Evolutionary conservation across 2,113 vertebrate species (phyloP), one percentile per base, ranked within the genome.

Genomic region (Chrysochloris asiatica): DNA sequence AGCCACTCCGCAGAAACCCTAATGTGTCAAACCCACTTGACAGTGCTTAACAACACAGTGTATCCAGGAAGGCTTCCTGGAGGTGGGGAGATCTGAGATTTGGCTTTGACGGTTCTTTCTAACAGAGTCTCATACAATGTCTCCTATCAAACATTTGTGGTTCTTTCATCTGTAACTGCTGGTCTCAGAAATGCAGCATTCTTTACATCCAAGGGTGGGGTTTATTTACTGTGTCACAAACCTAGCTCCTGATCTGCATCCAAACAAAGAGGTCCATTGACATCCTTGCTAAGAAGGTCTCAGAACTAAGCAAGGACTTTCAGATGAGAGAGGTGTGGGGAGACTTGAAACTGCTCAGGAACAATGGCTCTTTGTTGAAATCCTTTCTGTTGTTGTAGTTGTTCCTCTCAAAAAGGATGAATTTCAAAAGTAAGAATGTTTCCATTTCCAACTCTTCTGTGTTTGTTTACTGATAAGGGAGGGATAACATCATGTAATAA

Each of bases 401-500:
- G 59, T 80, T 71, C 24, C 9, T 69, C 56, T 91, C 43, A 79
- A 65, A 89, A 61, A 30, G 24, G 30, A 43, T 88, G 45, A 56
- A 41, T 84, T 75, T 90, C 63, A 85, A 50, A 71, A 85, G 52
- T 38, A 73, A 8, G 33, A 88, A 17, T 95, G 52, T 95, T 95
- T 90, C 76, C 69, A 97, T 97, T 96, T 96, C 93, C 95, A 97
- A 94, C 61, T 0, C 0, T 93, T 96, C 80, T 83, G 8, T 95
- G 89, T 93, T 97, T 97, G 95, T 96, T 97, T 95, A 94, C 90
- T 97, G 95, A 95, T 97, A 97, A 96, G 90, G 93, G 89, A 94
- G 76, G 90, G 93, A 83, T 91, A 95, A 96, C 93, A 95, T 77
- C 85, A 90, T 89, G 92, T 92, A 93, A 97, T 95, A 96, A 94